These are phyloP conservation scores for Scolopax bukidnonensis DNA, from an alignment of 2,797 vertebrate genomes.

Conservation along the genomic window DNA sequence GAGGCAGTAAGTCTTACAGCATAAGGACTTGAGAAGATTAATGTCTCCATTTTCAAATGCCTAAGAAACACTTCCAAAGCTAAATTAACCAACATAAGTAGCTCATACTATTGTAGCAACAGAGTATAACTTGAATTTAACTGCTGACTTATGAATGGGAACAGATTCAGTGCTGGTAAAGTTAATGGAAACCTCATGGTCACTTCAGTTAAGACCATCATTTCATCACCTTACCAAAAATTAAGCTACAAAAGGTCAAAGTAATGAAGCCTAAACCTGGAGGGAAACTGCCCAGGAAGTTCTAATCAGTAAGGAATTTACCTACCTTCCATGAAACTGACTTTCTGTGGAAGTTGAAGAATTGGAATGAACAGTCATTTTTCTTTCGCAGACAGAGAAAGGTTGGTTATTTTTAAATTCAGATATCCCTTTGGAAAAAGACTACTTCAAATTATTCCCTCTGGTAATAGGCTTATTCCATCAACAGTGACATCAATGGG, in stretches of 20 bases:
- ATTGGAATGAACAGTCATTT: background rate
- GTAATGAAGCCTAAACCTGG: background rate
- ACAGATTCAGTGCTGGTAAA: background rate
- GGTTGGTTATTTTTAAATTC: slow-evolving; percentile 15
- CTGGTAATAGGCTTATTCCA: slow-evolving; percentile 21
- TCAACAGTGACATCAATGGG: background rate
- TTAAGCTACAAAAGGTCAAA: background rate
- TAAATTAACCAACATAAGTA: background rate
- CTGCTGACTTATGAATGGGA: background rate
- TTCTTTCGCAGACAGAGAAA: background rate
- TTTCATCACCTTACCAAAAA: background rate
- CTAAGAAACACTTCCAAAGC: background rate
- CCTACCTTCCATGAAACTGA: background rate
- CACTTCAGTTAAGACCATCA: background rate
- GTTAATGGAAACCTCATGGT: background rate
- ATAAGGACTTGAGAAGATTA: background rate
- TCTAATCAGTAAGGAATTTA: background rate
- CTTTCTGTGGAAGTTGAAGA: background rate
- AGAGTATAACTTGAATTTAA: background rate
- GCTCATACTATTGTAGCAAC: background rate
- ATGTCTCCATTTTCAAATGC: background rate
- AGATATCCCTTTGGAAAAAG: background rate
- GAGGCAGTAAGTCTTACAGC: background rate
- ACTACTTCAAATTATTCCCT: background rate
- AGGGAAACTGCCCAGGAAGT: background rate